These are phyloP conservation scores for Enteromius argenteus DNA, from an alignment of 2,797 vertebrate species.

Conservation along the genomic window DNA sequence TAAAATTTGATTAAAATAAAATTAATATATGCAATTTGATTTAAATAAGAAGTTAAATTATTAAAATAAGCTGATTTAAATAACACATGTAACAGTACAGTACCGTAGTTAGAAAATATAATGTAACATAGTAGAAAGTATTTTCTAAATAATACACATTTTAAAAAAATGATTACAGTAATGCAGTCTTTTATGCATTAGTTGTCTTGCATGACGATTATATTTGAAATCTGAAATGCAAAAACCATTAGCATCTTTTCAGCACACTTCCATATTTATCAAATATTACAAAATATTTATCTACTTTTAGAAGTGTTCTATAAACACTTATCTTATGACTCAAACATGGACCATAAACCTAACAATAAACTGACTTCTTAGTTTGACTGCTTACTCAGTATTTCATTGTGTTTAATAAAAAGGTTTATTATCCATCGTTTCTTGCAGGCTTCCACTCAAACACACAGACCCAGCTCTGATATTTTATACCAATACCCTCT, in stretches of 20 bases:
- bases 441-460: background rate
- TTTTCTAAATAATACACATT: no score
- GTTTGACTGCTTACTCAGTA: background rate
- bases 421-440: background rate
- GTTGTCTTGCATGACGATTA: background rate
- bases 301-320: background rate
- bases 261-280: background rate
- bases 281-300: background rate
- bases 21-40: background rate
- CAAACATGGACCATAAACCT: background rate
- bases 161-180: background rate
- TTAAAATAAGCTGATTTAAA: background rate
- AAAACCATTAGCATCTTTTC: background rate
- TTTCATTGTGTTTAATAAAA: background rate
- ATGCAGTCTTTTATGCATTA: background rate
- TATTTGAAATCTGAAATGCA: background rate
- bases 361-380: background rate
- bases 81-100: background rate
- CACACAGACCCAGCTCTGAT: background rate
- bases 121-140: background rate
- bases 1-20: background rate
- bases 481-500: slow-evolving; percentile 60
- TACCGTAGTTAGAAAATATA: background rate
- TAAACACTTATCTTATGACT: background rate
- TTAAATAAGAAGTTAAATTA: background rate